These are phyloP conservation scores for Sebastes vulpes DNA, from an alignment of 2,797 vertebrate species.

Conservation along the genomic window DNA sequence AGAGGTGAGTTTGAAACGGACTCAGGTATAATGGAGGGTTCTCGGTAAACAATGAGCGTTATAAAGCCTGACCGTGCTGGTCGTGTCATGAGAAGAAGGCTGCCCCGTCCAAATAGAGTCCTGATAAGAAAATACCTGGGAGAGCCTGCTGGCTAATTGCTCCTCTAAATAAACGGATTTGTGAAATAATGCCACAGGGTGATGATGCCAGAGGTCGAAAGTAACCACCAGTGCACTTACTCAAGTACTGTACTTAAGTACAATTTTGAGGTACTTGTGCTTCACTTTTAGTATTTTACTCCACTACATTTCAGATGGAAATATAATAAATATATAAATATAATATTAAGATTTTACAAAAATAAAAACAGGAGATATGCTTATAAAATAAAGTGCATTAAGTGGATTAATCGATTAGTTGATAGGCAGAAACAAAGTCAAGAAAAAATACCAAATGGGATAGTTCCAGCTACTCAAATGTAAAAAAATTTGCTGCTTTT, in stretches of 20 bases:
- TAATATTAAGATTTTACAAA: neutral
- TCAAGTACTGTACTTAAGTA: neutral
- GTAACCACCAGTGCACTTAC: neutral
- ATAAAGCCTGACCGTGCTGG: constrained; percentile 87
- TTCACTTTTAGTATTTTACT: neutral
- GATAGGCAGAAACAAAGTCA: neutral
- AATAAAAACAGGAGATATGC: neutral
- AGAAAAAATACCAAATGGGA: neutral
- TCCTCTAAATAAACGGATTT: constrained; percentile 42
- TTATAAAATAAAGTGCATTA: neutral
- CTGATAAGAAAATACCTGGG: constrained; percentile 82
- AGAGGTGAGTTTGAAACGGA: constrained; percentile 81
- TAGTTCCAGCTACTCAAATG: neutral
- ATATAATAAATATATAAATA: neutral
- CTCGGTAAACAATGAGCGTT: constrained; percentile 89
- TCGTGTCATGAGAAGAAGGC: constrained; percentile 62
- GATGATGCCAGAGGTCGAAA: neutral
- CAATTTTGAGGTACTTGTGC: neutral
- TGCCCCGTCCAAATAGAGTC: constrained; percentile 73
- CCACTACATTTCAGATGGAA: neutral
- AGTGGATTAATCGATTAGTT: neutral
- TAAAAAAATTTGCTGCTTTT: neutral
- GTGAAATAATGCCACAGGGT: constrained; percentile 15
- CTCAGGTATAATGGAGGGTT: constrained; percentile 83
- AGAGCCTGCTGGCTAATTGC: constrained; percentile 35